These are phyloP conservation scores for Chitala chitala DNA, from an alignment of 2,113 vertebrate species.

Conservation along the genomic window DNA sequence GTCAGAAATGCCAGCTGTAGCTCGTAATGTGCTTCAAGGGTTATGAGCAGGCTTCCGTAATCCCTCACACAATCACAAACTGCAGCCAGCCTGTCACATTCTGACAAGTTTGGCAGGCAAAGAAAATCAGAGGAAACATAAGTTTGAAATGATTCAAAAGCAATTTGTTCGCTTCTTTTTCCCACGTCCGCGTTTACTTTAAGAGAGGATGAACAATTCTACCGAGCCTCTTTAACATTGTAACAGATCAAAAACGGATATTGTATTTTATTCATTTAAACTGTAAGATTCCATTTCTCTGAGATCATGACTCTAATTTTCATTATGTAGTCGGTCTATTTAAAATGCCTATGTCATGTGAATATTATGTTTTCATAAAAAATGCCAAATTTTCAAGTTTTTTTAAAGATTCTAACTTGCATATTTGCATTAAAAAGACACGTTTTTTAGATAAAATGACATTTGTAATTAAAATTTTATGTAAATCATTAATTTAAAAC, in stretches of 20 bases:
- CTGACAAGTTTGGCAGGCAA: slow-evolving; percentile 24
- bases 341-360: no score
- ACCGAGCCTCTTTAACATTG: not conserved
- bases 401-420: no score
- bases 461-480: no score
- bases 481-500: no score
- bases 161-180: slow-evolving; percentile 2
- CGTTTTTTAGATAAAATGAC: no score
- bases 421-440: no score
- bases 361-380: no score
- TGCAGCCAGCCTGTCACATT: not conserved
- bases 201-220: not conserved
- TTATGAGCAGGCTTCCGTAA: slow-evolving; percentile 17
- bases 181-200: not conserved
- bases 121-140: slow-evolving; percentile 25
- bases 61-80: not conserved
- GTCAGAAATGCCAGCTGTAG: slow-evolving; percentile 66
- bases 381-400: no score
- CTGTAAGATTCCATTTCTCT: no score
- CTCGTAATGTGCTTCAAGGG: slow-evolving; percentile 50
- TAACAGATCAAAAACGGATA: not conserved
- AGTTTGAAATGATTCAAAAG: slow-evolving; percentile 18
- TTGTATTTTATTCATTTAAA: not conserved
- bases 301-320: no score
- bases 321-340: no score